Evolutionary conservation across 2,888 invertebrate species (phyloP).

Genomic region (Sminthurinus aureus): DNA sequence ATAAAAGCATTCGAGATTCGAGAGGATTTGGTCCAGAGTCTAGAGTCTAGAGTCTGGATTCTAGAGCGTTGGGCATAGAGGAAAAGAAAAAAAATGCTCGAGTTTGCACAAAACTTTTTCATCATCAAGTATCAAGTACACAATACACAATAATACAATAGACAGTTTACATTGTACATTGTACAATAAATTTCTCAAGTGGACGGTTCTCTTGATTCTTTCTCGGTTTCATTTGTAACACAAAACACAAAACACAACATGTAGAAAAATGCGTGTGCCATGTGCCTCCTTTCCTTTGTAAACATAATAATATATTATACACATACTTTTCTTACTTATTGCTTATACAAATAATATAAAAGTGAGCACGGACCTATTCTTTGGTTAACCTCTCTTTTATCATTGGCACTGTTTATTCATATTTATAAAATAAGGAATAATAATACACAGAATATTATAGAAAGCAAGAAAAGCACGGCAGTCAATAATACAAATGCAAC

Average conservation of each 20-base stretch:
- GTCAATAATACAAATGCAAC: neutral
- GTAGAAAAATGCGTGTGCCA: no score
- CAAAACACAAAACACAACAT: neutral
- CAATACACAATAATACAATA: neutral
- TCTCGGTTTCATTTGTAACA: neutral
- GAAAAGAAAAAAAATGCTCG: conserved; percentile 42
- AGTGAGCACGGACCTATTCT: neutral
- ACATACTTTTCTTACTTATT: neutral
- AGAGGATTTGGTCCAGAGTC: no score
- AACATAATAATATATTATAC: no score
- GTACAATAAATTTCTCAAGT: neutral
- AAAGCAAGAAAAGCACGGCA: neutral
- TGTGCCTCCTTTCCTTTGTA: no score
- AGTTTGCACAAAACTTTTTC: conserved; percentile 44
- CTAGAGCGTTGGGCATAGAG: neutral
- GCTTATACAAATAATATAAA: neutral
- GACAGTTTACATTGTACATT: neutral
- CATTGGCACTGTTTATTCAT: no score
- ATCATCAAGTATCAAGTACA: neutral
- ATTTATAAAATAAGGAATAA: no score
- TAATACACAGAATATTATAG: neutral
- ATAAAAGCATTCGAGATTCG: no score
- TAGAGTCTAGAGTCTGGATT: no score
- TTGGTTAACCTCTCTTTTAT: no score
- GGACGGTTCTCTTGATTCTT: conserved; percentile 1